These are phyloP conservation scores for Carassius auratus DNA, from an alignment of 2,113 vertebrate species.

Conservation along the genomic window DNA sequence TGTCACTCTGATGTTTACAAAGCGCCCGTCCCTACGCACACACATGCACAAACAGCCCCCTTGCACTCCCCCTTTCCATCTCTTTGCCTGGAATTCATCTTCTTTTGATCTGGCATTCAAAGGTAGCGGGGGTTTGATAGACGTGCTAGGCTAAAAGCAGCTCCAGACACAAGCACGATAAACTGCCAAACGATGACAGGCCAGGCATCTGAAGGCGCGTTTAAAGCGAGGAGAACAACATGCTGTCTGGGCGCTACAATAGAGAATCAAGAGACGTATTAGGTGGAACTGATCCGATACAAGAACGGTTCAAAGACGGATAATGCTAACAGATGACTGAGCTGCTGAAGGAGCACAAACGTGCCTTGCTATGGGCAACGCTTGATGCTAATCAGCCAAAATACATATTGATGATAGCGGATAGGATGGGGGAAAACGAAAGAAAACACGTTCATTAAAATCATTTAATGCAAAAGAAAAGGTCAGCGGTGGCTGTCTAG, in stretches of 20 bases:
- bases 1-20: conserved; percentile 88
- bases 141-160: conserved; percentile 86
- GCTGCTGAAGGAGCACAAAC: conserved; percentile 57
- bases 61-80: conserved; percentile 29
- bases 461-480: conserved; percentile 37
- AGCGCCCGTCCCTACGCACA: conserved; percentile 65
- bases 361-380: conserved; percentile 40
- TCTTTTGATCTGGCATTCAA: conserved; percentile 83
- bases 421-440: background rate
- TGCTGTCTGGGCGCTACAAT: conserved; percentile 84
- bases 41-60: conserved; percentile 34
- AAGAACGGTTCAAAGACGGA: conserved; percentile 88
- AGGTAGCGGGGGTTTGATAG: conserved; percentile 87
- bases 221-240: conserved; percentile 79
- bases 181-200: conserved; percentile 88
- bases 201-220: conserved; percentile 82
- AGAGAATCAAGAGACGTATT: conserved; percentile 84
- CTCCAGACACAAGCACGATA: conserved; percentile 87
- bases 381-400: conserved; percentile 41
- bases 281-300: conserved; percentile 87
- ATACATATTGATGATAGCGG: conserved; percentile 48
- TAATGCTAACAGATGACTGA: conserved; percentile 80
- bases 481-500: conserved; percentile 32
- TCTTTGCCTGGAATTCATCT: conserved; percentile 60
- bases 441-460: conserved; percentile 48